These are phyloP conservation scores for Vesta saturnalis DNA, from an alignment of 2,888 invertebrate genomes.

Conservation along the genomic window DNA sequence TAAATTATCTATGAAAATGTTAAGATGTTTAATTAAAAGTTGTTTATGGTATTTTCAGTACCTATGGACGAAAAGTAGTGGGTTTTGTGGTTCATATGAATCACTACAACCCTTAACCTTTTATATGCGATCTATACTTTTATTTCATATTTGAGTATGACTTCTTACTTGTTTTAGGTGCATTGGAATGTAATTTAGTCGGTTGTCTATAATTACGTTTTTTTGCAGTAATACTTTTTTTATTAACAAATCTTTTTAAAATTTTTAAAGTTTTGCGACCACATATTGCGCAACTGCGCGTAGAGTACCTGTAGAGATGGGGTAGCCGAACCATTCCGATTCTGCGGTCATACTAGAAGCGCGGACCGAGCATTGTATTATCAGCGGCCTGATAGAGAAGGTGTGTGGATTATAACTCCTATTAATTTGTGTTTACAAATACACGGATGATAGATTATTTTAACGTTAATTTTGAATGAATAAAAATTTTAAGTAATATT, in stretches of 20 bases:
- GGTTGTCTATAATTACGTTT: neutral
- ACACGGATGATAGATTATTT: slow-evolving; percentile 14
- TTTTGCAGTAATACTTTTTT: neutral
- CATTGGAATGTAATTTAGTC: too few relatives aligned
- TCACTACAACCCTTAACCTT: too few relatives aligned
- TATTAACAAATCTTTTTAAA: slow-evolving; percentile 7
- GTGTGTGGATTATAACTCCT: slow-evolving; percentile 34
- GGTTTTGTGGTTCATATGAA: too few relatives aligned
- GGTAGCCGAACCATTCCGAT: slow-evolving; percentile 47
- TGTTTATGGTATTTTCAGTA: too few relatives aligned
- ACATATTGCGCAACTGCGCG: slow-evolving; percentile 49
- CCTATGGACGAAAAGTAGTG: too few relatives aligned
- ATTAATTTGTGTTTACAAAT: slow-evolving; percentile 32
- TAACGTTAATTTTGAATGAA: neutral
- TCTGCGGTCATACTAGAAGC: slow-evolving; percentile 41
- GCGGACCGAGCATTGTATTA: slow-evolving; percentile 48
- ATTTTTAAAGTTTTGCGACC: slow-evolving; percentile 44
- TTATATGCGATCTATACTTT: too few relatives aligned
- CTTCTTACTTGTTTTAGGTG: too few relatives aligned
- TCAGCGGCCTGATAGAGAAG: slow-evolving; percentile 42
- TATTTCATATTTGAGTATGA: too few relatives aligned
- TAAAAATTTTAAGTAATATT: neutral
- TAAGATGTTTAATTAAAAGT: too few relatives aligned
- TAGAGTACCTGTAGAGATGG: slow-evolving; percentile 44
- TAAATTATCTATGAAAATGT: neutral